These are phyloP conservation scores for Thaumetopoea pityocampa DNA, from an alignment of 1,140 invertebrate genomes.

Conservation along the genomic window DNA sequence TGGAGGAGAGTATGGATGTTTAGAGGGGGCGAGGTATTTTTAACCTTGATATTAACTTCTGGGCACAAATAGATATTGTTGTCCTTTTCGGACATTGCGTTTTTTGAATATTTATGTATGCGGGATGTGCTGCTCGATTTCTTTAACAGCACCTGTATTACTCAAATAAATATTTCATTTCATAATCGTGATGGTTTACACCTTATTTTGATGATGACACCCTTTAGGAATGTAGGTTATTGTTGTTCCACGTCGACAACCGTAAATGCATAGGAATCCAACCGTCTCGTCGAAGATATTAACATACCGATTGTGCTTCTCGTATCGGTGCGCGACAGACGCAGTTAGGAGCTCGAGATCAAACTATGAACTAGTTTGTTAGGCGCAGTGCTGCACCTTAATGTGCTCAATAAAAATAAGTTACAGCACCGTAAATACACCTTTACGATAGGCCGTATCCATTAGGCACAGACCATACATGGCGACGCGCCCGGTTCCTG, in stretches of 20 bases:
- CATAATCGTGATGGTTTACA: conserved; percentile 17
- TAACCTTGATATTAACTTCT: too few species aligned
- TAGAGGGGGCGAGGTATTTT: too few species aligned
- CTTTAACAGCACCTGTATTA: conserved; percentile 34
- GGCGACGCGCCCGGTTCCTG: conserved; percentile 24
- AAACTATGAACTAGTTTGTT: conserved; percentile 27
- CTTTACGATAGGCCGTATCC: conserved; percentile 29
- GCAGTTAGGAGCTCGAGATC: conserved; percentile 13
- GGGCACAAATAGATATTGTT: too few species aligned
- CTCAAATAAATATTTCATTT: conserved; percentile 41
- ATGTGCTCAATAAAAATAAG: conserved; percentile 32
- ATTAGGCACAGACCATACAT: conserved; percentile 26
- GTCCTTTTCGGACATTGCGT: too few species aligned
- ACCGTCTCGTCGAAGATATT: conserved; percentile 67
- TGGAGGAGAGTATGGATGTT: too few species aligned
- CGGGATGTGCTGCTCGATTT: too few species aligned
- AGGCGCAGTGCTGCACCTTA: conserved; percentile 27
- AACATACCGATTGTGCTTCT: conserved; percentile 68
- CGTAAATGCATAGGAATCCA: conserved; percentile 54
- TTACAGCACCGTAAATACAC: conserved; percentile 36
- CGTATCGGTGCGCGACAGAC: conserved; percentile 58
- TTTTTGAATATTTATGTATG: too few species aligned
- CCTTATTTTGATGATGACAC: conserved; percentile 63
- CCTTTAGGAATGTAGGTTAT: conserved; percentile 54
- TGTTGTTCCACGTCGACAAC: conserved; percentile 51